Percentiles rank a stretch among this genome's conserved stretches.
These are phyloP conservation scores for Hippocampus abdominalis DNA, from an alignment of 2,113 vertebrate genomes.

Conservation along the genomic window DNA sequence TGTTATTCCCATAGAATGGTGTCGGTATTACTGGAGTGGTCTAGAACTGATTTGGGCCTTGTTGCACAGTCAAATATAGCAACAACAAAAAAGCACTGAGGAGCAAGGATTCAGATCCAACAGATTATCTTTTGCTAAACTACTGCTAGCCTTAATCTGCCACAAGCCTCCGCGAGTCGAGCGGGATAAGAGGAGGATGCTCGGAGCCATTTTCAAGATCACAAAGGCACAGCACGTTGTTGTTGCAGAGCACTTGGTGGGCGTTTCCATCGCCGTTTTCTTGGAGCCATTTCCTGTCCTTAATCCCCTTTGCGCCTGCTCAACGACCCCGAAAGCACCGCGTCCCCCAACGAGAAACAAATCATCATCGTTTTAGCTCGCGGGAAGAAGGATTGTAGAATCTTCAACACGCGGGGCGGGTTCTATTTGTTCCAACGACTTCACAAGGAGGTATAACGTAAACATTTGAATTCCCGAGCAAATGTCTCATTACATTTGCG, in stretches of 20 bases:
- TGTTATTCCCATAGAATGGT: no score
- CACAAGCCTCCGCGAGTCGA: slow-evolving; percentile 19
- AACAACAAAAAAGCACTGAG: not conserved
- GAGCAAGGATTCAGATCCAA: slow-evolving; percentile 11
- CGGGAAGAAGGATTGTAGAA: not conserved
- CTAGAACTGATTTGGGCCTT: no score
- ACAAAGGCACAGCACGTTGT: slow-evolving; percentile 62
- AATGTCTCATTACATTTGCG: not conserved
- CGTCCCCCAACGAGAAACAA: slow-evolving; percentile 1
- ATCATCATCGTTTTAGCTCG: not conserved
- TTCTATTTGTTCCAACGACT: no score
- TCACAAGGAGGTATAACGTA: no score
- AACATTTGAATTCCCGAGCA: no score
- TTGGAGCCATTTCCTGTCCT: slow-evolving; percentile 48
- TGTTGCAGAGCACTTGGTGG: slow-evolving; percentile 43
- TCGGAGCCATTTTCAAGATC: slow-evolving; percentile 55
- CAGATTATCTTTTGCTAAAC: slow-evolving; percentile 32
- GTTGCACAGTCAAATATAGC: not conserved
- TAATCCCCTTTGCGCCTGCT: slow-evolving; percentile 61
- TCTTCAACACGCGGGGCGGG: no score
- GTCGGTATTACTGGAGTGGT: no score
- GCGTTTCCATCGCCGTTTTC: slow-evolving; percentile 50
- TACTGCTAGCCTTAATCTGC: slow-evolving; percentile 37
- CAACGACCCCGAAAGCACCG: slow-evolving; percentile 40
- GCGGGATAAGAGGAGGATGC: slow-evolving; percentile 38